Evolutionary conservation across 2,113 vertebrate genomes (phyloP).

Genomic region (Peromyscus maniculatus): DNA sequence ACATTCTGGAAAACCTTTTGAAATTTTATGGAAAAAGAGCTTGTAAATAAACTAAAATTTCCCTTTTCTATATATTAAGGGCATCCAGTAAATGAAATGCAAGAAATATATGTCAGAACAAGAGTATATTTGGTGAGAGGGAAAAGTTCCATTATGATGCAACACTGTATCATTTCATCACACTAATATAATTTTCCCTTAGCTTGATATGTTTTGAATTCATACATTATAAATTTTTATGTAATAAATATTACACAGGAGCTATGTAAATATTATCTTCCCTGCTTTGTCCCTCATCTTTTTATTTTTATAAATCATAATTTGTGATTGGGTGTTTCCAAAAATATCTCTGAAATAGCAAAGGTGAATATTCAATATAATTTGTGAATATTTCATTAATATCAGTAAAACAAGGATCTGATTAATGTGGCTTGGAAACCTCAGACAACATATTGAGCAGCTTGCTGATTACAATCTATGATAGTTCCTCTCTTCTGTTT

Average conservation of each 20-base stretch:
- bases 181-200: neutral
- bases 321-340: neutral
- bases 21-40: neutral
- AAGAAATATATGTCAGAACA: neutral
- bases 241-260: neutral
- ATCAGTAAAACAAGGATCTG: conserved; percentile 71
- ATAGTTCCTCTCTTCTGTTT: conserved; percentile 46
- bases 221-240: neutral
- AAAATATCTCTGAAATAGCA: conserved; percentile 55
- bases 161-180: neutral
- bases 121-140: neutral
- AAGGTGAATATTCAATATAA: conserved; percentile 42
- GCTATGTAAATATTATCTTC: neutral
- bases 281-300: neutral
- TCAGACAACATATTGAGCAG: conserved; percentile 64
- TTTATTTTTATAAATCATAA: conserved; percentile 11
- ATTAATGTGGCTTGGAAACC: conserved; percentile 68
- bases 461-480: conserved; percentile 71
- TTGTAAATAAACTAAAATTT: neutral
- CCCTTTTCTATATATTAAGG: neutral
- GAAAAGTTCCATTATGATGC: neutral
- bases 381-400: conserved; percentile 51
- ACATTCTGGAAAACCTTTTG: neutral
- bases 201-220: neutral
- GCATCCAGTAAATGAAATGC: neutral